Base-by-base conservation (phyloP, 2,113 vertebrate genomes). In the Diphyllodes magnificus region DNA sequence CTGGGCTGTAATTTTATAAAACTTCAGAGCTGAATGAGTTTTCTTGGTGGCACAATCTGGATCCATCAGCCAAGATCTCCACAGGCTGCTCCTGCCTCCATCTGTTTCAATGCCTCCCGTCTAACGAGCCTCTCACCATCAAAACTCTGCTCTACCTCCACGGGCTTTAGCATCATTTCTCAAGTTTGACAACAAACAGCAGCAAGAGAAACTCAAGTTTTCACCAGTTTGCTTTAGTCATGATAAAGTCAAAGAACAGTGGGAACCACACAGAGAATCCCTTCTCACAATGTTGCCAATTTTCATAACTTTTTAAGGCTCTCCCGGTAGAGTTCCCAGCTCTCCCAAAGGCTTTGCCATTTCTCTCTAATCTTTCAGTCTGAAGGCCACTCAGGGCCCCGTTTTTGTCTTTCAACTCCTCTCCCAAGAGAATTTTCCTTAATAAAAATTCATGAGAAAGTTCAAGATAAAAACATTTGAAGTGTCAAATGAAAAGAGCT, bases 361-460 rank as follows among this genome's bases (percentile, higher is more conserved):
- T 21, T 10, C 54, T 42, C 80, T 97, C 56, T 44, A 27, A 28
- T 77, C 84, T 91, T 84, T 71, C 44, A 37, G 21, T 25, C 35
- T 37, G 50, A 13, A 81, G n/a, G 51, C 57, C 51, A 60, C 50
- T 61, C 17, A 6, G 30, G 75, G 86, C 76, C 57, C 24, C 18
- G 4, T 25, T 90, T 94, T 90, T 86, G 69, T 76, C 82, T 95
- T 96, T 93, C 89, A 79, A 63, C 73, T 82, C 68, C 30, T 89
- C 19, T 92, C 82, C 86, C 88, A 8, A 50, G 91, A 88, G 88
- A 77, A 35, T 75, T 92, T 70, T 40, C 42, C 64, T 42, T 81
- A 85, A 82, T 92, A 80, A 93, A 94, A 96, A 96, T 86, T 90
- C 79, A 95, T 85, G 77, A 91, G 85, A 85, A 92, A 86, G 77